Base-by-base conservation (phyloP, 2,888 invertebrate genomes). In the Leptinotarsa peninsularis region DNA sequence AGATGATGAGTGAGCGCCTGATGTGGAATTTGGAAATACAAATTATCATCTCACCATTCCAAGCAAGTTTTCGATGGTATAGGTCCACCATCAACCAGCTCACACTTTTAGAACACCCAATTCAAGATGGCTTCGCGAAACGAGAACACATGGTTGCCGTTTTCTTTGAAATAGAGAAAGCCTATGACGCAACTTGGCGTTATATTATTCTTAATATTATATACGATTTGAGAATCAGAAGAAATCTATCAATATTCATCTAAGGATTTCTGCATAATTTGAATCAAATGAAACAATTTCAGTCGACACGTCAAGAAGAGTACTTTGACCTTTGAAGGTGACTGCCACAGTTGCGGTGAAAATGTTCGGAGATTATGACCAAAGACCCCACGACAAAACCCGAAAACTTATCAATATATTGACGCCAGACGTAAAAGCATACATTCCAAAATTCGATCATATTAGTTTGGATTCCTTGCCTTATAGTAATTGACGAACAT, bases 161-260 rank as follows among this genome's bases (percentile, higher is more conserved):
- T 3, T 66, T 50, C 10, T 75, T 75, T 63, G 66, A 74, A 17
- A 13, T 74, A 17, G 66, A 74, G 18, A 74, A 74, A 18, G 73
- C 68, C 7, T 69, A 52, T 23, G 75, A 75, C 21, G 67, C 33
- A 23, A 68, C 78, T 0, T 79, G 79, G 77, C 67, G 78, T n/a
- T 72, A 77, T 71, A 73, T 66, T 14, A 76, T 79, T 23, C 18
- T 80, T 7, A 49, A 71, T 56, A 70, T 54, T 14, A 4, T 81
- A 17, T 68, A 76, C 54, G 27, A 67, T n/a, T 79, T 75, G 76
- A 77, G 72, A 52, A 52, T 27, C 27, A 27, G 27, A 4, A 3
- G 27, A 27, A 27, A 27, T 27, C 4, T 56, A n/a, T 15, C 50
- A 15, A 50, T 15, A 15, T 50, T 50, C 10, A 50, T 50, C 50